A percentile compares a stretch with the other conserved stretches of the same genome.
phyloP scores from a whole-genome alignment of 2,113 vertebrate genomes.

The Proteles cristata region DNA sequence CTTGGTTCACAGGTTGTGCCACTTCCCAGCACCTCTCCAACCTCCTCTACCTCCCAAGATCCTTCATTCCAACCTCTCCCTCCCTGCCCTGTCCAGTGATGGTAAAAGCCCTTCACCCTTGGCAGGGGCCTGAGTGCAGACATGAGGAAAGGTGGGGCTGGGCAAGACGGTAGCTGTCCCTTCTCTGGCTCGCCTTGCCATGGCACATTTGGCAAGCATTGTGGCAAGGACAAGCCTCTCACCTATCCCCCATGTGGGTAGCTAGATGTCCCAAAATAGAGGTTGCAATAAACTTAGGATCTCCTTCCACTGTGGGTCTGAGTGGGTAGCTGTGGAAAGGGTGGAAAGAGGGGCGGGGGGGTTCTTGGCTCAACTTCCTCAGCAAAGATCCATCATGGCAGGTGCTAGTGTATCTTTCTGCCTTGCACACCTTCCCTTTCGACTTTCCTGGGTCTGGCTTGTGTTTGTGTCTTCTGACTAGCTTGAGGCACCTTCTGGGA shows the following conservation, averaged over 20 bases:
- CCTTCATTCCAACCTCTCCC: background rate
- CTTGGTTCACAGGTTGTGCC: background rate
- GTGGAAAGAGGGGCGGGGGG: too few relatives aligned
- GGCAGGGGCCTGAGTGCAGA: background rate
- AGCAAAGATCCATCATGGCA: background rate
- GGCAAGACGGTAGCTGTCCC: too few relatives aligned
- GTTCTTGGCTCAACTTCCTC: background rate
- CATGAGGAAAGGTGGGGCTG: background rate
- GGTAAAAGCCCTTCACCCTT: background rate
- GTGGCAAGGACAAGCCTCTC: background rate
- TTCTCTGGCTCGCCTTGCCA: background rate
- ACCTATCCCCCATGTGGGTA: background rate
- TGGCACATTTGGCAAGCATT: background rate
- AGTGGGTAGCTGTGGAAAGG: background rate
- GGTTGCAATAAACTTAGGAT: background rate
- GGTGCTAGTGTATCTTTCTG: background rate
- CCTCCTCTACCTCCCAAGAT: background rate
- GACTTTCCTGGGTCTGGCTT: background rate
- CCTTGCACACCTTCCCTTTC: background rate
- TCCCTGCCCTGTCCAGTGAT: too few relatives aligned
- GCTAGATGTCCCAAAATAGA: background rate
- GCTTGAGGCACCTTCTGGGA: constrained; percentile 1
- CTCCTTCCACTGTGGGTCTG: background rate
- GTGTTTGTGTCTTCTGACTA: background rate
- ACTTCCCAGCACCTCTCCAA: background rate